phyloP scores from a whole-genome alignment of 2,888 invertebrate species.

The Limnephilus rhombicus region DNA sequence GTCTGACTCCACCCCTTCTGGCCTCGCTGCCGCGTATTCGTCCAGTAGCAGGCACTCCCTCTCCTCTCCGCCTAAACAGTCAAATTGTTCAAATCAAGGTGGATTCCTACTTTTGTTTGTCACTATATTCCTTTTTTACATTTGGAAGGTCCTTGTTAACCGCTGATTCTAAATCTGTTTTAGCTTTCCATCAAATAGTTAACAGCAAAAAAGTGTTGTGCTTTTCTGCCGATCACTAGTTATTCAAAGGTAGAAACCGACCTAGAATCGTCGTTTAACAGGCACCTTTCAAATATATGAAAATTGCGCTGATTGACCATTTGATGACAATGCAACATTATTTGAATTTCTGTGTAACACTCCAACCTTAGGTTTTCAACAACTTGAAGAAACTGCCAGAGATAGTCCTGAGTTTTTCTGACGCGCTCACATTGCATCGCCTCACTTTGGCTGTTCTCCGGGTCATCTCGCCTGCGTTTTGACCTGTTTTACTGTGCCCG shows the following conservation, averaged over 20 bases:
- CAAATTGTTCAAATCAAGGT: neutral
- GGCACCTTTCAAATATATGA: too few relatives aligned
- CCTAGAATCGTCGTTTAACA: too few relatives aligned
- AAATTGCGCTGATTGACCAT: too few relatives aligned
- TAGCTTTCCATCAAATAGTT: too few relatives aligned
- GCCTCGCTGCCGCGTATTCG: conserved; percentile 73
- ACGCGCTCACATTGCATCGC: neutral
- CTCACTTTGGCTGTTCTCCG: neutral
- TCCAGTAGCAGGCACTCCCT: conserved; percentile 80
- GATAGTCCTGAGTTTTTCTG: neutral
- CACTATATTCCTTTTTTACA: neutral
- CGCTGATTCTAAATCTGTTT: too few relatives aligned
- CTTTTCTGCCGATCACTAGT: too few relatives aligned
- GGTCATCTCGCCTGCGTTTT: neutral
- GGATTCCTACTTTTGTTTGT: neutral
- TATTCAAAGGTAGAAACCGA: too few relatives aligned
- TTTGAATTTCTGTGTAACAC: too few relatives aligned
- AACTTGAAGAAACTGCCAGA: neutral
- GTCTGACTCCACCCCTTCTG: conserved; percentile 66
- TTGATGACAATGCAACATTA: too few relatives aligned
- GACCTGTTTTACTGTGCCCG: neutral
- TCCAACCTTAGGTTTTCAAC: too few relatives aligned
- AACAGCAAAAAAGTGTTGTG: too few relatives aligned
- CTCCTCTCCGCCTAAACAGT: conserved; percentile 74
- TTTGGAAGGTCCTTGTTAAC: too few relatives aligned